phyloP scores from a whole-genome alignment of 2,888 invertebrate species.

The Microctonus aethiopoides region DNA sequence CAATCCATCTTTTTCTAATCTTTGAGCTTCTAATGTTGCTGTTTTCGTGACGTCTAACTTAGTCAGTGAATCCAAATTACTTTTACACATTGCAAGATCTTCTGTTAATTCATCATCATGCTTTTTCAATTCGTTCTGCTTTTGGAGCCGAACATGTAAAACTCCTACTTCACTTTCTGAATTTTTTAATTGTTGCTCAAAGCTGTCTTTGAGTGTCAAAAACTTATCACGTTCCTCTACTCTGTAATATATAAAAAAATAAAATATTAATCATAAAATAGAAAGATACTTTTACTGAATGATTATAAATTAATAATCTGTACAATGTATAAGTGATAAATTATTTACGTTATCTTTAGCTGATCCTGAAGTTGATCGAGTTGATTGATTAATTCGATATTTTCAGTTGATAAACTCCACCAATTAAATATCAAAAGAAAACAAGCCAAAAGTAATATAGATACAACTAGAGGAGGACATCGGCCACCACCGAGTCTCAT shows the following conservation, averaged over 20 bases:
- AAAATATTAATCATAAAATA: neutral
- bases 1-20: slow-evolving; percentile 54
- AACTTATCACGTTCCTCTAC: slow-evolving; percentile 63
- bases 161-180: slow-evolving; percentile 53
- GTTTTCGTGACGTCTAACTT: slow-evolving; percentile 53
- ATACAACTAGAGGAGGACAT: slow-evolving; percentile 64
- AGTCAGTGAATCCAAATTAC: slow-evolving; percentile 58
- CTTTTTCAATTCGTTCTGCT: slow-evolving; percentile 51
- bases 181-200: slow-evolving; percentile 53
- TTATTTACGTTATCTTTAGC: slow-evolving; percentile 60
- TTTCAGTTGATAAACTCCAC: slow-evolving; percentile 63
- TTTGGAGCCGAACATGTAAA: slow-evolving; percentile 55
- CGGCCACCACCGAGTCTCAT: slow-evolving; percentile 65
- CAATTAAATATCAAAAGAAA: slow-evolving; percentile 63
- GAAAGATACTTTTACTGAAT: no score
- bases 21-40: slow-evolving; percentile 56
- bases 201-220: slow-evolving; percentile 51
- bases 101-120: slow-evolving; percentile 53
- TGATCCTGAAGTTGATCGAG: slow-evolving; percentile 63
- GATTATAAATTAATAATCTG: neutral
- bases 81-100: slow-evolving; percentile 56
- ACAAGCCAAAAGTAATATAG: slow-evolving; percentile 58
- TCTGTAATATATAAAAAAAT: slow-evolving; percentile 42
- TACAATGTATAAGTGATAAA: neutral
- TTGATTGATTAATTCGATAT: slow-evolving; percentile 60